Evolutionary conservation across 64 coral and sea anemone genomes (phyloP), one percentile per base, ranked within the genome.

Genomic region (Platygyra sinensis): DNA sequence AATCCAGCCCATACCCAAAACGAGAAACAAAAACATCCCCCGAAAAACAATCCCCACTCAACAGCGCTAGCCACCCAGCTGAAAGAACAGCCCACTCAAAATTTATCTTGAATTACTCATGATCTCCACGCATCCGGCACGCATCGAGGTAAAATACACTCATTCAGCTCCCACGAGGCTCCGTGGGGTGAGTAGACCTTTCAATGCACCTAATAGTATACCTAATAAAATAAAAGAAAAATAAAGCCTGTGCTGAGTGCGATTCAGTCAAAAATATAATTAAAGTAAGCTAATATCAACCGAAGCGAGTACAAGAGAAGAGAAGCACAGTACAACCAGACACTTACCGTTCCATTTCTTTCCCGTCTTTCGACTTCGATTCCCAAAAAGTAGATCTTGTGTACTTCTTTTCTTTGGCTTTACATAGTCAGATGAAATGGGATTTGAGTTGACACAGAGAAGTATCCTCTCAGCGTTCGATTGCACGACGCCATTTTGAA

Each of bases 1-100:
- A n/a, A n/a, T n/a, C n/a, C n/a, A n/a, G n/a, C n/a, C n/a, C n/a
- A n/a, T n/a, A n/a, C n/a, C n/a, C n/a, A n/a, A n/a, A 88, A 88
- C 55, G 77, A 74, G 30, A 38, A 88, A 61, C 55, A 88, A 77
- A 77, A 36, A 88, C 73, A 25, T 88, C 73, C 22, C 31, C 49
- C n/a, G n/a, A n/a, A n/a, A n/a, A n/a, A n/a, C n/a, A n/a, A n/a
- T n/a, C n/a, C n/a, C n/a, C n/a, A n/a, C n/a, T n/a, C n/a, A n/a
- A n/a, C n/a, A n/a, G n/a, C n/a, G n/a, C n/a, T n/a, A n/a, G n/a
- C n/a, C n/a, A n/a, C n/a, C n/a, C n/a, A n/a, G n/a, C n/a, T n/a
- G n/a, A n/a, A n/a, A n/a, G n/a, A n/a, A n/a, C n/a, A n/a, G n/a
- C n/a, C n/a, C n/a, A n/a, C n/a, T n/a, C n/a, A n/a, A n/a, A n/a